Evolutionary conservation across 2,888 invertebrate genomes (phyloP).

Genomic region (Octonoba sinensis): DNA sequence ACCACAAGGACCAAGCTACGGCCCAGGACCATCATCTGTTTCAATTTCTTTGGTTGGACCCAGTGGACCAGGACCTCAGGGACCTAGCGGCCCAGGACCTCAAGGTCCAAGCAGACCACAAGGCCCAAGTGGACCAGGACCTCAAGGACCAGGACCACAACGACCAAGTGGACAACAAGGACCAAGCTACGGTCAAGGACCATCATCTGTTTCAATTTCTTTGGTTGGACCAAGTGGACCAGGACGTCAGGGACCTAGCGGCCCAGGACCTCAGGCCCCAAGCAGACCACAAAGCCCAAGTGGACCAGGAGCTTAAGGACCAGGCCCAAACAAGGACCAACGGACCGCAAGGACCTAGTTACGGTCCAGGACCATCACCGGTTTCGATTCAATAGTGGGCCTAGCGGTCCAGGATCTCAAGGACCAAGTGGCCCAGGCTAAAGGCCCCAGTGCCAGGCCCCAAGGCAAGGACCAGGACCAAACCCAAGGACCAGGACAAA

Average conservation of each 20-base stretch:
- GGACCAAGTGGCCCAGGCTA: not conserved
- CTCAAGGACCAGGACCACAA: not conserved
- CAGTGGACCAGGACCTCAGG: not conserved
- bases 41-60: not conserved
- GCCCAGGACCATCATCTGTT: not conserved
- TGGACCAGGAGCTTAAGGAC: not conserved
- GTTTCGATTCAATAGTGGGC: too few relatives aligned
- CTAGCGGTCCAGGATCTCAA: too few relatives aligned
- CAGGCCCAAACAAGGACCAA: too few relatives aligned
- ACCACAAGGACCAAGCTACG: not conserved
- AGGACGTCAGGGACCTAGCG: not conserved
- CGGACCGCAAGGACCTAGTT: too few relatives aligned
- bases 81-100: not conserved
- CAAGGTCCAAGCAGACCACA: conserved; percentile 2
- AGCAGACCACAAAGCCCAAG: not conserved
- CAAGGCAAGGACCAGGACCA: too few relatives aligned
- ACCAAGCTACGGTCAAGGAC: not conserved
- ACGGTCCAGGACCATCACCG: too few relatives aligned
- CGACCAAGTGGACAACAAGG: not conserved
- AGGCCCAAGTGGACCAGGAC: not conserved
- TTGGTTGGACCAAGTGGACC: not conserved
- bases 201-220: too few relatives aligned
- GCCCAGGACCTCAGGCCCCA: not conserved
- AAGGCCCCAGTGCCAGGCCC: too few relatives aligned
- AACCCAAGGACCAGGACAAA: too few relatives aligned